Percentiles rank a stretch among this genome's conserved stretches.
These are phyloP conservation scores for Trichacis sp. DNA, from an alignment of 2,888 invertebrate genomes.

Conservation along the genomic window DNA sequence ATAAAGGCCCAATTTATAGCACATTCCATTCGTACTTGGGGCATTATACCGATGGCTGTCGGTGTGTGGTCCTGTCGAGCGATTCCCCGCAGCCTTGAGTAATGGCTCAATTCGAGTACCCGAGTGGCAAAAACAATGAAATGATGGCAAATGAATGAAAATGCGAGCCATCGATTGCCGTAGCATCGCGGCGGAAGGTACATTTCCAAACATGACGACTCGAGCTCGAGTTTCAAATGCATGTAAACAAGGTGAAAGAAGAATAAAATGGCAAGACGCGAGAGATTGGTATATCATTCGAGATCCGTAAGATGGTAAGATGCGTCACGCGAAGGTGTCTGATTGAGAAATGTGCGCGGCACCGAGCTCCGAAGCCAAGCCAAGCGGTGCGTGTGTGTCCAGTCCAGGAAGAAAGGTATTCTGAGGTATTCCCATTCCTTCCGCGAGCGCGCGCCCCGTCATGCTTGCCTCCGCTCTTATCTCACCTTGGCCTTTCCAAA, in stretches of 20 bases:
- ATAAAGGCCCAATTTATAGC: slow-evolving; percentile 69
- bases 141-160: no score
- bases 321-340: slow-evolving; percentile 37
- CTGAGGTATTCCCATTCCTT: no score
- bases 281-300: slow-evolving; percentile 8
- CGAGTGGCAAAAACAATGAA: neutral
- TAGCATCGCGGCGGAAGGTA: no score
- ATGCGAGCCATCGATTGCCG: no score
- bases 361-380: no score
- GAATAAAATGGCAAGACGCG: neutral
- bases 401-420: slow-evolving; percentile 6
- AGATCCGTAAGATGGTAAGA: slow-evolving; percentile 18
- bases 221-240: no score
- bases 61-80: slow-evolving; percentile 65
- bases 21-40: slow-evolving; percentile 54
- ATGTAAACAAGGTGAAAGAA: no score
- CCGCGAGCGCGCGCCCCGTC: no score
- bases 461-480: no score
- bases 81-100: slow-evolving; percentile 31
- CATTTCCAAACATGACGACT: no score
- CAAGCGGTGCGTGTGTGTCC: slow-evolving; percentile 18
- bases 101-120: slow-evolving; percentile 10
- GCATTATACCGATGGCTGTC: slow-evolving; percentile 66
- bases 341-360: slow-evolving; percentile 36
- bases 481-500: slow-evolving; percentile 16